A percentile compares a stretch with the other conserved stretches of the same genome.
Conservation (phyloP, 2,113 vertebrate genomes). For the Crotalus viridis region DNA sequence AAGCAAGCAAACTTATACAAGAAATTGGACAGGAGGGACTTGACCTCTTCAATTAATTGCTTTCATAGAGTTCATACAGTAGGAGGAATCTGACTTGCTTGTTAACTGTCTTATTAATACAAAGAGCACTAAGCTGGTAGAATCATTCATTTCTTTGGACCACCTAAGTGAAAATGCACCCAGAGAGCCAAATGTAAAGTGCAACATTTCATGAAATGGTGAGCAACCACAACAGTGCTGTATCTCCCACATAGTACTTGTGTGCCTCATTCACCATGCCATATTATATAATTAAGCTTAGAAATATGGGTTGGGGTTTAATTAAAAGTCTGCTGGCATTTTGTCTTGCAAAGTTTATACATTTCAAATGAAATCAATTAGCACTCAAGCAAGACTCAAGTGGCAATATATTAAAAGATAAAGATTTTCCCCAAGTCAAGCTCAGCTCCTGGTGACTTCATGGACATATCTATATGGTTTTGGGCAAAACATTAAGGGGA, state of each 20-base stretch:
- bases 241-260: neutral
- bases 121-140: conserved; percentile 1
- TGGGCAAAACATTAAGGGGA: neutral
- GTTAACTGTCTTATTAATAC: conserved; percentile 12
- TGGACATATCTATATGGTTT: neutral
- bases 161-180: neutral
- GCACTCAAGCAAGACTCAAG: neutral
- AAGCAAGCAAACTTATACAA: neutral
- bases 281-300: neutral
- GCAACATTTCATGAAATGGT: conserved; percentile 8
- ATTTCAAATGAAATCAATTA: neutral
- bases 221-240: neutral
- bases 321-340: neutral
- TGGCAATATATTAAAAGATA: neutral
- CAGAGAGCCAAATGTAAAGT: conserved; percentile 4
- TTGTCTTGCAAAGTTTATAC: neutral
- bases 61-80: neutral
- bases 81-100: conserved; percentile 6
- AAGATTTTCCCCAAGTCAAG: neutral
- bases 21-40: neutral
- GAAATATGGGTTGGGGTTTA: neutral
- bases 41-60: conserved; percentile 4
- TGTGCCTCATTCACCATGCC: neutral
- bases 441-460: neutral
- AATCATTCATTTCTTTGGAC: conserved; percentile 9